A percentile compares a stretch with the other conserved stretches of the same genome.
phyloP scores from a whole-genome alignment of 1,140 invertebrate genomes.

The Rhopalosiphum maidis region DNA sequence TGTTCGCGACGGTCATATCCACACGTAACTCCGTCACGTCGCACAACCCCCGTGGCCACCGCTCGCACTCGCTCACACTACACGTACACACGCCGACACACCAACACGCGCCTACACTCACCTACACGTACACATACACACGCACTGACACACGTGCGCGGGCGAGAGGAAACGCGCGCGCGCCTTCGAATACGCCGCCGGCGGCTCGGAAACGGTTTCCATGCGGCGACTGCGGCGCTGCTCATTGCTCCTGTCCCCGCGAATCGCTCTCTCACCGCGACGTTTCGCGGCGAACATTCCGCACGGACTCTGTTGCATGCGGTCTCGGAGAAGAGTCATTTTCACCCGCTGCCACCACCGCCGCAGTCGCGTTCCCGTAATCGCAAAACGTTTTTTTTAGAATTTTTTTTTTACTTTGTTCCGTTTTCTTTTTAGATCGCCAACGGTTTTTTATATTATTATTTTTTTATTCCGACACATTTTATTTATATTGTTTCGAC shows the following conservation, averaged over 20 bases:
- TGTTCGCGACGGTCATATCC: neutral
- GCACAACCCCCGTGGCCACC: neutral
- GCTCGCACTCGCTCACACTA: too few relatives aligned
- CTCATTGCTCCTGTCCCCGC: neutral
- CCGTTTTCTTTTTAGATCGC: neutral
- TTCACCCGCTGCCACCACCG: neutral
- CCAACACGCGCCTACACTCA: too few relatives aligned
- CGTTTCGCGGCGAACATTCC: neutral
- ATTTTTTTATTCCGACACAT: neutral
- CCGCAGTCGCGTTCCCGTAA: neutral
- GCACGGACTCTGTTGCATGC: slow-evolving; percentile 32
- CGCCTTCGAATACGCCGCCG: neutral
- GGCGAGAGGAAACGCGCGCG: neutral
- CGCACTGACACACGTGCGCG: neutral
- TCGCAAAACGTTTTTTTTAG: neutral
- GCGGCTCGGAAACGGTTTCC: slow-evolving; percentile 2
- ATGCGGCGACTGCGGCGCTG: neutral
- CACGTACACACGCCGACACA: neutral
- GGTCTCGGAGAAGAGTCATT: neutral
- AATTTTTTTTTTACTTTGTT: neutral
- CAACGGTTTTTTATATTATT: neutral
- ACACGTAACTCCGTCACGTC: neutral
- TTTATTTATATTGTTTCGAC: neutral
- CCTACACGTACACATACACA: neutral
- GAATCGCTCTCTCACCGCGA: neutral